Percentiles rank a stretch among this genome's conserved stretches.
phyloP scores from a whole-genome alignment of 2,888 invertebrate genomes.

The Chloroclysta siterata region DNA sequence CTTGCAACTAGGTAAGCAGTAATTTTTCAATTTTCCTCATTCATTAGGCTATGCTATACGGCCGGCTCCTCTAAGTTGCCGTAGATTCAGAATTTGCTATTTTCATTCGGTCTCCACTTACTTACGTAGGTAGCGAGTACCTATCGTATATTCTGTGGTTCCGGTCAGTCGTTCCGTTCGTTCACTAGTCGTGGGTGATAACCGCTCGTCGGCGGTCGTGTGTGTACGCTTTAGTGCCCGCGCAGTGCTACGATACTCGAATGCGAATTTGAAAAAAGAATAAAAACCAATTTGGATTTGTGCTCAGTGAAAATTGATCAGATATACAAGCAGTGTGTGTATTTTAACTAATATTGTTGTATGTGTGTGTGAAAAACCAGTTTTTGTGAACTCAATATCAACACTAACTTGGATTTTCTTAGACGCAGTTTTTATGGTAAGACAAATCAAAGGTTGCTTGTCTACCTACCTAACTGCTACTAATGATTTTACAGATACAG shows the following conservation, averaged over 20 bases:
- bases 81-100: slow-evolving; percentile 45
- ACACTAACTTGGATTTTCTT: slow-evolving; percentile 67
- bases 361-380: slow-evolving; percentile 69
- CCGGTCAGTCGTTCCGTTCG: slow-evolving; percentile 63
- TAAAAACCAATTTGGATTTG: slow-evolving; percentile 47
- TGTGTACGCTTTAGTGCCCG: slow-evolving; percentile 54
- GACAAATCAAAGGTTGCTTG: slow-evolving; percentile 55
- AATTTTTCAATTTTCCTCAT: slow-evolving; percentile 37
- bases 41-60: slow-evolving; percentile 31
- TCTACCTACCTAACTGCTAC: slow-evolving; percentile 4
- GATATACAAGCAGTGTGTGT: slow-evolving; percentile 49
- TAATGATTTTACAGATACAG: not conserved
- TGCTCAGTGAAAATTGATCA: slow-evolving; percentile 39
- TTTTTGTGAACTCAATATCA: slow-evolving; percentile 60
- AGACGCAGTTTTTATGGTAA: slow-evolving; percentile 71
- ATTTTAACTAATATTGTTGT: slow-evolving; percentile 48
- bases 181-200: slow-evolving; percentile 73
- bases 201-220: slow-evolving; percentile 58
- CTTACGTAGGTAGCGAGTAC: slow-evolving; percentile 20
- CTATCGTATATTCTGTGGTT: slow-evolving; percentile 40
- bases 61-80: slow-evolving; percentile 24
- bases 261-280: slow-evolving; percentile 47
- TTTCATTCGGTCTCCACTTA: slow-evolving; percentile 40
- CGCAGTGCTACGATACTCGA: slow-evolving; percentile 53
- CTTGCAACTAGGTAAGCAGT: slow-evolving; percentile 1